phyloP scores from a whole-genome alignment of 2,797 vertebrate species.

The Danio aesculapii region DNA sequence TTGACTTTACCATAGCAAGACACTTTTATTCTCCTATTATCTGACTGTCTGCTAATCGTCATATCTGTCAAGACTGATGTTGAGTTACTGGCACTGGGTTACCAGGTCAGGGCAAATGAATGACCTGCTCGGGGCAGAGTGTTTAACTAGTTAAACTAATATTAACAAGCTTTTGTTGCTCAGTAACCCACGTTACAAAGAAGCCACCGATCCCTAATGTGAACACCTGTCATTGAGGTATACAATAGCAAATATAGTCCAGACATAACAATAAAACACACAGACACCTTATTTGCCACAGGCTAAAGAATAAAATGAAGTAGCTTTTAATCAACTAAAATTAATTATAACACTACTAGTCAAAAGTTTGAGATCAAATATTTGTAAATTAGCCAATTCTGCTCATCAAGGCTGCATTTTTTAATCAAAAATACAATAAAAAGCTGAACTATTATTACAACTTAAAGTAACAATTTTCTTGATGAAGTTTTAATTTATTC shows the following conservation, averaged over 20 bases:
- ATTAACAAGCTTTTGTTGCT: neutral
- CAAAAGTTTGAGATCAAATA: too few relatives aligned
- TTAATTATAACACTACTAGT: too few relatives aligned
- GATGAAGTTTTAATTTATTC: too few relatives aligned
- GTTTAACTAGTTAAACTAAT: constrained; percentile 36
- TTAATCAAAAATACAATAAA: too few relatives aligned
- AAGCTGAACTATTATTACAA: too few relatives aligned
- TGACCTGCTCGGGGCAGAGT: constrained; percentile 18
- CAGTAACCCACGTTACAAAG: constrained; percentile 32
- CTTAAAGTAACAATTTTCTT: too few relatives aligned
- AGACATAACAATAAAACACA: constrained; percentile 9
- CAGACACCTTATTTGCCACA: neutral
- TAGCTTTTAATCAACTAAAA: neutral
- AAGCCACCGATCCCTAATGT: neutral
- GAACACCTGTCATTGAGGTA: neutral
- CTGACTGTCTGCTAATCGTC: neutral
- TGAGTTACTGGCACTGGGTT: constrained; percentile 30
- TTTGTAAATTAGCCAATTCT: neutral
- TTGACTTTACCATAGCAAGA: too few relatives aligned
- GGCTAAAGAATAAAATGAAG: neutral
- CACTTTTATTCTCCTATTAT: neutral
- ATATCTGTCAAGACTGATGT: constrained; percentile 21
- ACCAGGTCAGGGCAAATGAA: constrained; percentile 48
- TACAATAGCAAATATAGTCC: constrained; percentile 11
- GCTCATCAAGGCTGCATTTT: too few relatives aligned